A percentile compares a stretch with the other conserved stretches of the same genome.
Evolutionary conservation across 2,888 invertebrate genomes (phyloP).

Genomic region (Cataglyphis altisquamis): DNA sequence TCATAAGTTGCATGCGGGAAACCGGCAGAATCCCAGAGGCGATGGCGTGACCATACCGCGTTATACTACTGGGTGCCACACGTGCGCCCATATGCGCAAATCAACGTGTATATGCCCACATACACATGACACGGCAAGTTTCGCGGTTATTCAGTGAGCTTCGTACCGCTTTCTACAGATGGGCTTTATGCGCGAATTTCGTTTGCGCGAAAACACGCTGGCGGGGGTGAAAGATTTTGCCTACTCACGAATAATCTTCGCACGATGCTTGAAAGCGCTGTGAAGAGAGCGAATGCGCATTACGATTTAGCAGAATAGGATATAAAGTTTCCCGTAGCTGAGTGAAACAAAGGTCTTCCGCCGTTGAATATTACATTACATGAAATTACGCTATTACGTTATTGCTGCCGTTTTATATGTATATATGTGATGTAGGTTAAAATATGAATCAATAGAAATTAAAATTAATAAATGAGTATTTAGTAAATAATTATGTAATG

Average conservation of each 20-base stretch:
- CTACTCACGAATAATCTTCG: slow-evolving; percentile 51
- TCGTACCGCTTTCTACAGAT: slow-evolving; percentile 46
- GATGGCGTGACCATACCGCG: slow-evolving; percentile 73
- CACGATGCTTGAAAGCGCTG: slow-evolving; percentile 34
- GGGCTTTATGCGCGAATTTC: slow-evolving; percentile 48
- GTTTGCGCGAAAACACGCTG: slow-evolving; percentile 40
- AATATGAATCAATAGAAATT: slow-evolving; percentile 13
- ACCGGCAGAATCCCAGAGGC: slow-evolving; percentile 70
- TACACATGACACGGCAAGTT: slow-evolving; percentile 24
- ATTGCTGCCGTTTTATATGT: background rate
- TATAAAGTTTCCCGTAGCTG: slow-evolving; percentile 44
- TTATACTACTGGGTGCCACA: slow-evolving; percentile 55
- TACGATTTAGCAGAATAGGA: slow-evolving; percentile 43
- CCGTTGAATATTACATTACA: slow-evolving; percentile 38
- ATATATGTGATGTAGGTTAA: background rate
- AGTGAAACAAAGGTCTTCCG: slow-evolving; percentile 33
- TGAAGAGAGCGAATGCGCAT: slow-evolving; percentile 45
- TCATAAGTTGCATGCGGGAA: slow-evolving; percentile 79
- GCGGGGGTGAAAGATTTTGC: slow-evolving; percentile 42
- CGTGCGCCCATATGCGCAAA: slow-evolving; percentile 32
- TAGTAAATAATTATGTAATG: background rate
- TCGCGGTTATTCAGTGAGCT: slow-evolving; percentile 50
- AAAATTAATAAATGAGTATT: background rate
- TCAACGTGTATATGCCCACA: slow-evolving; percentile 16
- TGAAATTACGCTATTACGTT: slow-evolving; percentile 11